Evolutionary conservation across 2,113 vertebrate genomes (phyloP), one percentile per base, ranked within the genome.

Genomic region (Podarcis raffonei): DNA sequence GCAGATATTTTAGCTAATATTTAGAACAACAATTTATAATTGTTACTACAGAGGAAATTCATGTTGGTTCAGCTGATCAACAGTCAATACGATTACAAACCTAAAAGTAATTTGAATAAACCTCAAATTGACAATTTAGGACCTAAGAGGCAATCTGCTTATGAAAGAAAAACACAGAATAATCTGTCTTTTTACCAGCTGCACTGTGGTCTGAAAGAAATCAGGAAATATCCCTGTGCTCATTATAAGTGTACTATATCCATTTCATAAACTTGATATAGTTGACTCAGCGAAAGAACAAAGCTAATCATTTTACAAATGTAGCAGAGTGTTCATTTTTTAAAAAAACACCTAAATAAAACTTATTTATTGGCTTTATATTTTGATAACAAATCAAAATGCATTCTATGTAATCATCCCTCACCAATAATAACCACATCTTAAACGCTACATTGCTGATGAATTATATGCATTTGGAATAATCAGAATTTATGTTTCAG

Each of bases 401-500:
- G 15, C 62, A 69, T 35, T 27, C 62, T 48, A 5, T 32, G 8
- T 42, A 42, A 75, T 27, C 16, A 5, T 62, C 23, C 4, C 35
- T 83, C 53, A 20, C 7, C 22, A 11, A 48, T 83, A 25, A 48
- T 83, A 35, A 68, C 27, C 37, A 76, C 6, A 77, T 12, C 84
- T 30, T 83, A 37, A 1, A 0, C 65, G 92, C 72, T 88, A 48
- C 2, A 5, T 59, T 57, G 6, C 37, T 82, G 8, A 27, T 95
- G 89, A 96, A 94, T 89, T 89, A 81, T 71, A 90, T 90, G 89
- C 74, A 86, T 87, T 92, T 91, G 88, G 93, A 94, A 92, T 83
- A 93, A 92, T 89, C 84, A 78, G 18, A 30, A 57, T 94, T 91
- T 94, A 89, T 87, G 90, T 83, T 12, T 53, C 91, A 76, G 25